A percentile compares a stretch with the other conserved stretches of the same genome.
phyloP scores from a whole-genome alignment of 2,113 vertebrate species.

The Martes martes region DNA sequence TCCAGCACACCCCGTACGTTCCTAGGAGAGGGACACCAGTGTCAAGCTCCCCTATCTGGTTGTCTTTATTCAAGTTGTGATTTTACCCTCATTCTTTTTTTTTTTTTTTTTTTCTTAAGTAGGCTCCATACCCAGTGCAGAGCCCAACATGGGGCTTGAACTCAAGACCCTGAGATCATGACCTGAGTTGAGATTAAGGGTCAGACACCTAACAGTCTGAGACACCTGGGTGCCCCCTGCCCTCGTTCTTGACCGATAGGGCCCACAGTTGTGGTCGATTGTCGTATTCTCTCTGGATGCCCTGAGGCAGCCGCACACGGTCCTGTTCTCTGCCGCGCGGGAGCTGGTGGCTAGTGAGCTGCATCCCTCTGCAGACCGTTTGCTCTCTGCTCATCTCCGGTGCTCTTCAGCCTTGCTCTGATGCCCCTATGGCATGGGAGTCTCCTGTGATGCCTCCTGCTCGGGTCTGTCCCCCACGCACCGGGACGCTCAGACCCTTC shows the following conservation, averaged over 20 bases:
- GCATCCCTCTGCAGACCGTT: no score
- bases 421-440: accelerated
- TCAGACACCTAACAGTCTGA: background rate
- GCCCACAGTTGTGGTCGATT: background rate
- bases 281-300: background rate
- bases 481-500: background rate
- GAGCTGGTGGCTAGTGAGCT: no score
- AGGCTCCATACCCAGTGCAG: background rate
- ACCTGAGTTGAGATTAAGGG: background rate
- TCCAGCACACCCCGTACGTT: no score
- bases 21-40: background rate
- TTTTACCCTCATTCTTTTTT: background rate
- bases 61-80: background rate
- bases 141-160: background rate
- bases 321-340: background rate
- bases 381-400: no score
- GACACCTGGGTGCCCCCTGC: background rate
- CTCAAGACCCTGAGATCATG: background rate
- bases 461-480: background rate
- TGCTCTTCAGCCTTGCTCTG: background rate
- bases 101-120: background rate
- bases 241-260: background rate
- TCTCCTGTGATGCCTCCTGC: background rate
- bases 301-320: accelerated
- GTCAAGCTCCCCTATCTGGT: background rate